Evolutionary conservation across 2,113 vertebrate species (phyloP).

Genomic region (Microtus ochrogaster): DNA sequence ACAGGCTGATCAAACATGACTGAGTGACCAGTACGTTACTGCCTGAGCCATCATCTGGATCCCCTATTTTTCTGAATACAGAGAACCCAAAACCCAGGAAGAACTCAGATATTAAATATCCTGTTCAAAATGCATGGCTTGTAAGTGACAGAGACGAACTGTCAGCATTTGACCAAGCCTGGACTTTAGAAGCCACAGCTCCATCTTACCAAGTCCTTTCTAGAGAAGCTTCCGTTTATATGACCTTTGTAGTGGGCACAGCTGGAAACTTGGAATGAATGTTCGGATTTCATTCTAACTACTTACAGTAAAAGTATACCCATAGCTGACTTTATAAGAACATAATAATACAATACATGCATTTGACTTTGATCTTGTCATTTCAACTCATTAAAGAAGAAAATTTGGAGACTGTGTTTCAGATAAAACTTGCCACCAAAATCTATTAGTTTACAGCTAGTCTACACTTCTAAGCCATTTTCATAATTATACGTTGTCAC

Average conservation of each 20-base stretch:
- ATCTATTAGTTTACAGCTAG: neutral
- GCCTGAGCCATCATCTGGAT: neutral
- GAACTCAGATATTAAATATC: neutral
- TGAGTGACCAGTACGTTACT: neutral
- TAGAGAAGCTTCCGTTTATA: neutral
- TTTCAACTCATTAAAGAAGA: neutral
- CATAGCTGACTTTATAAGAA: neutral
- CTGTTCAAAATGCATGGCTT: neutral
- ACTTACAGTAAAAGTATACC: neutral
- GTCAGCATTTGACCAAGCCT: neutral
- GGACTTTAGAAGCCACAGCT: neutral
- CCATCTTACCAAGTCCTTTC: neutral
- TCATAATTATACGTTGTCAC: neutral
- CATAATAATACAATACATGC: neutral
- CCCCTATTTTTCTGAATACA: neutral
- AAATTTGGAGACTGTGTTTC: neutral
- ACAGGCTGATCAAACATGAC: neutral
- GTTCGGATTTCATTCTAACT: neutral
- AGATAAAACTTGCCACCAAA: neutral
- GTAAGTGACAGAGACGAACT: neutral
- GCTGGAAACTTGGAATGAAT: neutral
- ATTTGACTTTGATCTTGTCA: neutral
- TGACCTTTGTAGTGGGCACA: neutral
- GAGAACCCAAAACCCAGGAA: neutral
- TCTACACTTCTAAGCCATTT: neutral